A percentile compares a stretch with the other conserved stretches of the same genome.
Evolutionary conservation across 2,113 vertebrate genomes (phyloP).

Genomic region (Bombycilla garrulus): DNA sequence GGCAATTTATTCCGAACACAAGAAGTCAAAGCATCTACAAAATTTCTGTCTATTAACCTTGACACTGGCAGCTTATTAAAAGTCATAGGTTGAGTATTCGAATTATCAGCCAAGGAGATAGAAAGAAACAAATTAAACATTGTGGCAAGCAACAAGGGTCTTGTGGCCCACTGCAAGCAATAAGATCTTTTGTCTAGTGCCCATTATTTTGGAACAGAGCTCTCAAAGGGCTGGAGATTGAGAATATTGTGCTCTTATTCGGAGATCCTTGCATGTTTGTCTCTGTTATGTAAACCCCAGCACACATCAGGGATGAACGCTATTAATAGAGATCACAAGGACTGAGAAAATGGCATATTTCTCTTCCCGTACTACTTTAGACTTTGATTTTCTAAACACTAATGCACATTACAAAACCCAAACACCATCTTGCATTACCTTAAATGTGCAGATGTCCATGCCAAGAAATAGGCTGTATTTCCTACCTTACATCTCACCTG

Average conservation of each 20-base stretch:
- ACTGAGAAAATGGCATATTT: constrained; percentile 6
- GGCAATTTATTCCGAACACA: constrained; percentile 28
- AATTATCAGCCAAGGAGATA: constrained; percentile 32
- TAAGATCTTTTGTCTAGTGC: neutral
- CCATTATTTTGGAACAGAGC: neutral
- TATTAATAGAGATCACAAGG: constrained; percentile 37
- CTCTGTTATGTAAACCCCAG: constrained; percentile 44
- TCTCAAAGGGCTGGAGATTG: neutral
- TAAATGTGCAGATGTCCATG: neutral
- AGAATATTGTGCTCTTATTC: neutral
- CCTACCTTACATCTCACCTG: neutral
- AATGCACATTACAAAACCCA: neutral
- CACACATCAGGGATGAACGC: neutral
- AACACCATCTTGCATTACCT: neutral
- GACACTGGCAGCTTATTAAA: constrained; percentile 32
- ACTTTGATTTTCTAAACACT: neutral
- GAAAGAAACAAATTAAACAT: constrained; percentile 28
- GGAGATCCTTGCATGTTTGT: neutral
- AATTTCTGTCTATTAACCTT: constrained; percentile 33
- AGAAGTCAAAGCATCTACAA: neutral
- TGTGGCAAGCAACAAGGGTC: neutral
- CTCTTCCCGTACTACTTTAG: neutral
- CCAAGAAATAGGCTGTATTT: neutral
- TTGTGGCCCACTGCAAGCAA: neutral
- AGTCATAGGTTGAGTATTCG: constrained; percentile 48